Evolutionary conservation across 53 echinoderm and acorn worm species (phyloP).

Genomic region (Crossaster papposus): DNA sequence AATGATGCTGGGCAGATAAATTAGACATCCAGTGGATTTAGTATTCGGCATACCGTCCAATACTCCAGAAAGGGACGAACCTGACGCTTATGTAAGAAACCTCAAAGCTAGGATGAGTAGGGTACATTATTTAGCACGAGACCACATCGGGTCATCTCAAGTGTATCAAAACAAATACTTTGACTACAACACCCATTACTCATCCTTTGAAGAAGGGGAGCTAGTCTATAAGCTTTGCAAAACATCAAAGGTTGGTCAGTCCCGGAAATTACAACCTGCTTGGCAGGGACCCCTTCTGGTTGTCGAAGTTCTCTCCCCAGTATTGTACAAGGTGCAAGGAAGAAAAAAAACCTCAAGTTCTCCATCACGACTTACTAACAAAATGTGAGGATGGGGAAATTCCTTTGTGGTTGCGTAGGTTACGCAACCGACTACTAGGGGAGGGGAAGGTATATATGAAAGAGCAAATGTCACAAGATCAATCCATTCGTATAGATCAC

Average conservation of each 20-base stretch:
- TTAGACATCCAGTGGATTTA: no score
- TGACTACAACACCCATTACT: background rate
- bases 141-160: no score
- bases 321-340: conserved; percentile 18
- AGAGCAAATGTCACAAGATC: conserved; percentile 9
- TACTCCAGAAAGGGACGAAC: no score
- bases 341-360: background rate
- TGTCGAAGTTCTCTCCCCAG: background rate
- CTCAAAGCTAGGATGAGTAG: no score
- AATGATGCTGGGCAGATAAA: no score
- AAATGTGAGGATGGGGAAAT: background rate
- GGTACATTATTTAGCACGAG: no score
- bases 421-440: background rate
- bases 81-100: no score
- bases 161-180: background rate
- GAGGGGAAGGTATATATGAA: background rate
- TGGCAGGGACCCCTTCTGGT: conserved; percentile 26
- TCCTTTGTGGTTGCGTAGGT: conserved; percentile 20
- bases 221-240: conserved; percentile 18
- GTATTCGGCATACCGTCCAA: no score
- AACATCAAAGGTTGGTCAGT: conserved; percentile 11
- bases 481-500: background rate
- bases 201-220: conserved; percentile 2
- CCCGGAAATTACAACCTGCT: conserved; percentile 8
- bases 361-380: conserved; percentile 20